phyloP scores from a whole-genome alignment of 2,888 invertebrate species.

The Macrophya annulata region DNA sequence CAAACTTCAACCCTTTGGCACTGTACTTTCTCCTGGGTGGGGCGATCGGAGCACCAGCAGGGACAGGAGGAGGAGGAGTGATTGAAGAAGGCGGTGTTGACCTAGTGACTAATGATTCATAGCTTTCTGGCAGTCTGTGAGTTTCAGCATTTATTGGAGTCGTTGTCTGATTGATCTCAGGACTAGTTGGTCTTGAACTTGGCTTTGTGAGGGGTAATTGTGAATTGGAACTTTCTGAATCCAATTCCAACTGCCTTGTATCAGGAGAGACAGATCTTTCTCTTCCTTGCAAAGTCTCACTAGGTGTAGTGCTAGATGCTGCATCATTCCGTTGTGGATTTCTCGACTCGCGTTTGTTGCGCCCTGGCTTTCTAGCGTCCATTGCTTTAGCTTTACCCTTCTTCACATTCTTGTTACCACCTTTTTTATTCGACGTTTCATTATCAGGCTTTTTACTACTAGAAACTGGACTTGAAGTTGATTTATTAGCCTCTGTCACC shows the following conservation, averaged over 20 bases:
- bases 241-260: background rate
- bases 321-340: conserved; percentile 41
- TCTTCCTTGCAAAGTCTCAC: background rate
- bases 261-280: conserved; percentile 44
- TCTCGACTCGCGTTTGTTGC: conserved; percentile 49
- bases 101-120: conserved; percentile 65
- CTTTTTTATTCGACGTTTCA: conserved; percentile 46
- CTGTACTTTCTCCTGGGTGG: conserved; percentile 69
- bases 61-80: conserved; percentile 35
- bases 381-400: conserved; percentile 47
- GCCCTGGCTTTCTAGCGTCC: conserved; percentile 42
- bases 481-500: background rate
- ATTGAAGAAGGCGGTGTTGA: conserved; percentile 30
- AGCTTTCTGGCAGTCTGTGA: conserved; percentile 67
- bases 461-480: conserved; percentile 6
- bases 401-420: conserved; percentile 36
- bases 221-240: background rate
- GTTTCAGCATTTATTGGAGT: conserved; percentile 65
- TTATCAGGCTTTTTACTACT: conserved; percentile 15
- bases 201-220: conserved; percentile 6
- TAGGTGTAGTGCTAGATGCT: conserved; percentile 18
- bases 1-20: conserved; percentile 70
- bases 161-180: conserved; percentile 63
- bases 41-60: conserved; percentile 47
- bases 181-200: conserved; percentile 62